A percentile compares a stretch with the other conserved stretches of the same genome.
These are phyloP conservation scores for Hydrolagus affinis DNA, from an alignment of 2,113 vertebrate species.

Conservation along the genomic window DNA sequence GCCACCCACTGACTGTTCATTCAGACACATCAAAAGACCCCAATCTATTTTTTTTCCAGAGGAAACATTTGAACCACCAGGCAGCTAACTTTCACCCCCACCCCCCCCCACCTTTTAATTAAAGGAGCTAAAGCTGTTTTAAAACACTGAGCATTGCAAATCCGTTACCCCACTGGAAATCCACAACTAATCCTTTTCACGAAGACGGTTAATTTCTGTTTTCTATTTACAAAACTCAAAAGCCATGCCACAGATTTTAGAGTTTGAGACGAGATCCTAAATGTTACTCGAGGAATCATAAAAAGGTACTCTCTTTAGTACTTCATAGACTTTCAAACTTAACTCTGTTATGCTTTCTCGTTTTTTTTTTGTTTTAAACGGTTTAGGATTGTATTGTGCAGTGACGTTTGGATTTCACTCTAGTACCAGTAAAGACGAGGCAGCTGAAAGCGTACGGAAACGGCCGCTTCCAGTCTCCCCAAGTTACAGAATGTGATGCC, in stretches of 20 bases:
- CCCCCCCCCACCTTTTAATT: constrained; percentile 95
- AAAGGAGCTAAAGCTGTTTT: constrained; percentile 85
- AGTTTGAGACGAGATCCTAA: constrained; percentile 82
- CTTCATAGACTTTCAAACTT: constrained; percentile 80
- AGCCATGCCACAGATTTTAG: constrained; percentile 83
- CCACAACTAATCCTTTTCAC: constrained; percentile 76
- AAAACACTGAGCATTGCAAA: constrained; percentile 84
- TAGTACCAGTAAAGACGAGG: constrained; percentile 87
- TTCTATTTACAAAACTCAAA: constrained; percentile 98
- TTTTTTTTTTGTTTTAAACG: constrained; percentile 44
- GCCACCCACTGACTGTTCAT: no score
- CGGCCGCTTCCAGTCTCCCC: constrained; percentile 49
- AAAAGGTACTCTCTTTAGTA: constrained; percentile 94
- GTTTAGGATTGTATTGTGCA: constrained; percentile 63
- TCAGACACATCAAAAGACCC: constrained; percentile 2
- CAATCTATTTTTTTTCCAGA: constrained; percentile 56
- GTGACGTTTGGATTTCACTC: constrained; percentile 73
- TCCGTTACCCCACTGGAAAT: constrained; percentile 86
- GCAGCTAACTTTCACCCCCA: constrained; percentile 52
- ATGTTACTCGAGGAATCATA: constrained; percentile 99
- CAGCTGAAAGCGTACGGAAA: constrained; percentile 63
- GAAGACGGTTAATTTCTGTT: constrained; percentile 58
- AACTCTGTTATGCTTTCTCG: constrained; percentile 61
- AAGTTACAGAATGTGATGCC: constrained; percentile 64
- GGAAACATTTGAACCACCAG: constrained; percentile 60